Evolutionary conservation across 2,113 vertebrate species (phyloP), one percentile per base, ranked within the genome.

Genomic region (Cottus gobio): DNA sequence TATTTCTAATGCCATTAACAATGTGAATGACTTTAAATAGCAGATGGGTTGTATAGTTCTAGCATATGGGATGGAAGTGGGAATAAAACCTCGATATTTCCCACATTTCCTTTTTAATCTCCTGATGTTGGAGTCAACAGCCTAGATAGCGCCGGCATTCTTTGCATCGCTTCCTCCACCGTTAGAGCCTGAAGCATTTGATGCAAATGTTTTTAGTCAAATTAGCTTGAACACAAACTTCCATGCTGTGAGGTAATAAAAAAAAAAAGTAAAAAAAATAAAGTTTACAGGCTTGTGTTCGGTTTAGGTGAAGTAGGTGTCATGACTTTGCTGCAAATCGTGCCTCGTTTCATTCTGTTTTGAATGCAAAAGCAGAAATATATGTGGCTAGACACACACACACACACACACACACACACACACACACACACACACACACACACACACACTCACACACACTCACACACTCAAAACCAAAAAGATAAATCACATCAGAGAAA

Each of bases 1-100:
- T 56, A 57, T 26, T 52, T 77, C 36, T 50, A n/a, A 72, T 61
- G 50, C 28, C 46, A 15, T 68, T 22, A 80, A 70, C 34, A 34
- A 6, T 6, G 6, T 34, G 34, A 34, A 34, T 1, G 34, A 34
- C 34, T 34, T 73, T 62, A 79, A 81, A 79, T 73, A 81, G 67
- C 44, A 65, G 10, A 13, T 75, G 48, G n/a, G 58, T 22, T 42
- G 20, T 50, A 58, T 2, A 67, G 42, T 57, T 78, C 76, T 76
- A 66, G 54, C 50, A 66, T 22, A 37, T 50, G 54, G 71, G 62
- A 31, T 31, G 54, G n/a, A 15, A 52, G 37, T 6, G 24, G 67
- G 36, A 66, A 58, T 16, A 34, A 76, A 58, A 36, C 24, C 22
- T 42, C 18, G 12, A 5, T 24, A 42, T 46, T 64, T 5, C 6